Evolutionary conservation across 1,140 invertebrate genomes (phyloP).

Genomic region (Zaprionus kolodkinae): DNA sequence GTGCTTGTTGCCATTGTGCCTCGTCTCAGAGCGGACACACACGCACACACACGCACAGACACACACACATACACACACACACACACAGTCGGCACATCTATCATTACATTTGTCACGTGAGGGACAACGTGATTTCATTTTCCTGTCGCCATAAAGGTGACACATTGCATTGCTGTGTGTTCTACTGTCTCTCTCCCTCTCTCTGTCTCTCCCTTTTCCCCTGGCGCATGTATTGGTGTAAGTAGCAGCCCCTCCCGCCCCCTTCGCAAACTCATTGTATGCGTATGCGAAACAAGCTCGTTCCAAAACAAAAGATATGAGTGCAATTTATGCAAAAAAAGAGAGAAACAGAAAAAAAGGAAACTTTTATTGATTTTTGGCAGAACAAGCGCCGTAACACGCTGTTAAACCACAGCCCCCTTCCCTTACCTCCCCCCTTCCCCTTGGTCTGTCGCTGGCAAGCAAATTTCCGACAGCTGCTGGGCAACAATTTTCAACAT

Average conservation of each 20-base stretch:
- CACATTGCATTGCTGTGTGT: conserved; percentile 68
- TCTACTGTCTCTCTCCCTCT: neutral
- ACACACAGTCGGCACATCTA: conserved; percentile 56
- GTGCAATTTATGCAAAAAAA: conserved; percentile 49
- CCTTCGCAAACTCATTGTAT: conserved; percentile 29
- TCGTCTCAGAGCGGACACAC: conserved; percentile 8
- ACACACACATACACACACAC: conserved; percentile 23
- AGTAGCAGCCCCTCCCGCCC: conserved; percentile 13
- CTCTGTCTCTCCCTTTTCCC: neutral
- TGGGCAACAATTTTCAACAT: conserved; percentile 61
- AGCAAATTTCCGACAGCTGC: conserved; percentile 67
- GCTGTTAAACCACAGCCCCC: conserved; percentile 61
- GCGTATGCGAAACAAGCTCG: conserved; percentile 63
- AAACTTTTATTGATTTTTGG: conserved; percentile 64
- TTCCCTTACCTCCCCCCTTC: neutral
- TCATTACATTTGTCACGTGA: conserved; percentile 82
- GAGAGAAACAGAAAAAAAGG: conserved; percentile 5
- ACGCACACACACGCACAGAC: conserved; percentile 21
- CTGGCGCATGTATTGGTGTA: neutral
- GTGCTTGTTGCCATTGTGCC: conserved; percentile 46
- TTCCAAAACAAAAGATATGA: conserved; percentile 23
- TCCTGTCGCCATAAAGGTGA: conserved; percentile 82
- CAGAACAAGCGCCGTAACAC: conserved; percentile 55
- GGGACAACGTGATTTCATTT: conserved; percentile 82
- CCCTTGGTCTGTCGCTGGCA: conserved; percentile 20